A percentile compares a stretch with the other conserved stretches of the same genome.
Conservation (phyloP, 2,797 vertebrate species). For the Chromis chromis region DNA sequence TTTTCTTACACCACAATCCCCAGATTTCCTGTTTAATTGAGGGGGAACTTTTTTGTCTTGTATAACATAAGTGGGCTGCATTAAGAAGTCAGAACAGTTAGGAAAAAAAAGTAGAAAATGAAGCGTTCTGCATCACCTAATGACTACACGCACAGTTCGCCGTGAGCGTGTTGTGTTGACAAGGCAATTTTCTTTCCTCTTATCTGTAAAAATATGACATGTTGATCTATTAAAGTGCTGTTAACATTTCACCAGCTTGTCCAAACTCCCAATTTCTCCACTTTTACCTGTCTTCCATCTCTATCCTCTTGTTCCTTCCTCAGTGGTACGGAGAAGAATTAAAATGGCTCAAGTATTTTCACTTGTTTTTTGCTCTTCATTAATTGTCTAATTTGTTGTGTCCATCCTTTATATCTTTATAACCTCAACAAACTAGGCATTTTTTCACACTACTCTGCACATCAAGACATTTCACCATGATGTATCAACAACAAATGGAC, state of each 20-base stretch:
- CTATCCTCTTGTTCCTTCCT: background rate
- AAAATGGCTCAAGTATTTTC: conserved; percentile 11
- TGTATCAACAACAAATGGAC: no score
- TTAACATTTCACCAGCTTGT: conserved; percentile 42
- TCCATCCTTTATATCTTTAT: no score
- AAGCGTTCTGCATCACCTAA: conserved; percentile 17
- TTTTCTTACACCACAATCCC: conserved; percentile 24
- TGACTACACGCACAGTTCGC: conserved; percentile 25
- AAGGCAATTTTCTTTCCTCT: conserved; percentile 13
- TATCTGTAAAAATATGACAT: conserved; percentile 21
- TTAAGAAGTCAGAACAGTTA: conserved; percentile 3
- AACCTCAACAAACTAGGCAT: no score
- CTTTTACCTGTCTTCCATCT: conserved; percentile 19
- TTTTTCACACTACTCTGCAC: no score
- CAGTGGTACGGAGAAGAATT: background rate
- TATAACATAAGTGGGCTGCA: background rate
- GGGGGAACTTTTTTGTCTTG: conserved; percentile 2
- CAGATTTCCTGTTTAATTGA: conserved; percentile 27
- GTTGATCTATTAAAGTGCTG: conserved; percentile 45
- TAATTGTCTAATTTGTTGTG: background rate
- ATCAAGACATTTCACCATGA: no score
- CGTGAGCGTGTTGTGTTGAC: conserved; percentile 16
- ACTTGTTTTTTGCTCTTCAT: background rate
- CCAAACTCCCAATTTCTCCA: conserved; percentile 9
- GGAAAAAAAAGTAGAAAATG: conserved; percentile 13